Base-by-base conservation (phyloP, 2,888 invertebrate genomes). In the Morpho achilles region DNA sequence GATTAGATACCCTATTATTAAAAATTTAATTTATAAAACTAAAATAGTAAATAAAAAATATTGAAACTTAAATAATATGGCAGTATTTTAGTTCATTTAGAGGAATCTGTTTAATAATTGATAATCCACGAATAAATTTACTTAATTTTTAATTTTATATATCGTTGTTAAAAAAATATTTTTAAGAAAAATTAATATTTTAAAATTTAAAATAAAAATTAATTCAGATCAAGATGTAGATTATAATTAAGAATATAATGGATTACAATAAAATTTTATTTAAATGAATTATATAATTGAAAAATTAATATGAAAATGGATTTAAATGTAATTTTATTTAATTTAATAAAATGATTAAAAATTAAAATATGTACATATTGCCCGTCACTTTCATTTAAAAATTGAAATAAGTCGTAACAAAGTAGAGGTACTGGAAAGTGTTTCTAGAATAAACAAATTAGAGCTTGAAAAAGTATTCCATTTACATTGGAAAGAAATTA, bases 361-460 rank as follows among this genome's bases (percentile, higher is more conserved):
- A 91, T 92, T 94, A 89, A 92, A 91, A 91, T 93, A 93, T 93
- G 94, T 91, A 94, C 94, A 94, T 92, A 95, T 94, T 93, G 94
- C 94, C 94, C 94, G 94, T 94, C 94, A 88, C 93, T 94, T 93
- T 94, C 93, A 89, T 91, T 89, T 71, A 84, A 91, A 93, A 93
- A 72, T 84, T 92, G 92, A 87, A 93, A 94, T 93, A 95, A 94
- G 94, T 94, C 94, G 94, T 94, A 95, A 94, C 94, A 95, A 92
- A 94, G 94, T 94, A 94, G 93, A 87, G 84, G 89, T 94, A 94
- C 92, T 92, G 94, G 94, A 94, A 94, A 92, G 92, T 94, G 92
- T 90, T 85, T 91, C 93, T 94, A 92, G 93, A 91, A 89, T 87
- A 87, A 77, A 74, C 91, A 92, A 91, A 91, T 92, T 92, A 92